A percentile compares a stretch with the other conserved stretches of the same genome.
phyloP scores from a whole-genome alignment of 1,140 invertebrate species.

The Monochamus saltuarius region DNA sequence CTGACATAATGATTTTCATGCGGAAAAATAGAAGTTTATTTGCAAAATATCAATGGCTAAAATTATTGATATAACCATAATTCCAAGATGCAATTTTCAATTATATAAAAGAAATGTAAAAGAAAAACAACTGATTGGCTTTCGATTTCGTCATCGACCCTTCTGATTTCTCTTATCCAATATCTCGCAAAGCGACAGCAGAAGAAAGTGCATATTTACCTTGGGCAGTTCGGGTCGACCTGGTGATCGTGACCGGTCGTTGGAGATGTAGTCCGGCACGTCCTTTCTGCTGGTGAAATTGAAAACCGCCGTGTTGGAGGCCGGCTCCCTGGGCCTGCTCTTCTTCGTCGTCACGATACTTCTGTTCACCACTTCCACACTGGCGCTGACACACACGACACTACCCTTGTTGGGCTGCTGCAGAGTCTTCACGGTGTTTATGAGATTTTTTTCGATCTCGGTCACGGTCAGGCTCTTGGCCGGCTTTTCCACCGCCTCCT shows the following conservation, averaged over 20 bases:
- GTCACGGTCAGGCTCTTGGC: slow-evolving; percentile 48
- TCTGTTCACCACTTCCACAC: slow-evolving; percentile 47
- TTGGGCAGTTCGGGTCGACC: slow-evolving; percentile 68
- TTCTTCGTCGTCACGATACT: slow-evolving; percentile 35
- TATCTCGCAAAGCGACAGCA: neutral
- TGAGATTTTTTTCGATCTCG: slow-evolving; percentile 71
- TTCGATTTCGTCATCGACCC: neutral
- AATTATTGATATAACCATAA: no score
- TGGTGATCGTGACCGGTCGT: slow-evolving; percentile 75
- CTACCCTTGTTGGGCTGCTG: slow-evolving; percentile 57
- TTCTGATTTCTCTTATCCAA: neutral
- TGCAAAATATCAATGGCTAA: no score
- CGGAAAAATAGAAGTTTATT: no score
- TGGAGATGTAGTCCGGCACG: slow-evolving; percentile 87
- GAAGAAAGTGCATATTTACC: slow-evolving; percentile 54
- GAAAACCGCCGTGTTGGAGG: slow-evolving; percentile 75
- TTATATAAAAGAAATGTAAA: no score
- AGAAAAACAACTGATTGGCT: no score
- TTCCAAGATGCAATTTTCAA: no score
- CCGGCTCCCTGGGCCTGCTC: slow-evolving; percentile 40
- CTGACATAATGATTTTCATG: neutral
- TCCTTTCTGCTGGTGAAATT: slow-evolving; percentile 82
- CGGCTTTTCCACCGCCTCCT: slow-evolving; percentile 13
- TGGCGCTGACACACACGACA: slow-evolving; percentile 52
- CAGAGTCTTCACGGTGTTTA: slow-evolving; percentile 66